Evolutionary conservation across 2,888 invertebrate genomes (phyloP).

Genomic region (Eurytoma adleriae): DNA sequence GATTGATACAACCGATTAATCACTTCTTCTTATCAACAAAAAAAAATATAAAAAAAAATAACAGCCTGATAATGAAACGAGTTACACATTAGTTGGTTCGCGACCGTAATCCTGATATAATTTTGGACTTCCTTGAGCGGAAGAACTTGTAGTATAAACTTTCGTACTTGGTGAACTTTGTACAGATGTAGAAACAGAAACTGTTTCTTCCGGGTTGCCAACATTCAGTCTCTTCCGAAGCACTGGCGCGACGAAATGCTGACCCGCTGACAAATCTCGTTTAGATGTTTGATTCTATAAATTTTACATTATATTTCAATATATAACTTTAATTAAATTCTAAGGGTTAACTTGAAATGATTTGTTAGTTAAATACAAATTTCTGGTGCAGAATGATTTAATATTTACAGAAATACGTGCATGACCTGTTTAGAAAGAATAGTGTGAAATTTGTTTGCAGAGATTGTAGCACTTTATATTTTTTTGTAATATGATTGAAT

Average conservation of each 20-base stretch:
- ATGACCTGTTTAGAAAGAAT: too few species aligned
- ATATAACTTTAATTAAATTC: not conserved
- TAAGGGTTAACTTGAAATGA: too few species aligned
- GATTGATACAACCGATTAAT: conserved; percentile 56
- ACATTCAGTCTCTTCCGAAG: conserved; percentile 66
- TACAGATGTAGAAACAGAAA: conserved; percentile 65
- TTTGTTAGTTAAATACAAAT: too few species aligned
- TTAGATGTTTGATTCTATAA: conserved; percentile 67
- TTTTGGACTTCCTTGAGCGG: conserved; percentile 70
- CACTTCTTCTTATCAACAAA: conserved; percentile 35
- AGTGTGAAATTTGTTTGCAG: too few species aligned
- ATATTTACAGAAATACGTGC: too few species aligned
- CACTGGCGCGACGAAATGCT: conserved; percentile 72
- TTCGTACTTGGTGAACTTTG: conserved; percentile 63
- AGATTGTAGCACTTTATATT: not conserved
- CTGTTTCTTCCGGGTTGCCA: conserved; percentile 65
- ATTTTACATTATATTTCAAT: conserved; percentile 23
- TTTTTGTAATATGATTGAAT: not conserved
- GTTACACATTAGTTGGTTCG: conserved; percentile 65
- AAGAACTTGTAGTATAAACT: conserved; percentile 64
- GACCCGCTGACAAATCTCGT: conserved; percentile 70
- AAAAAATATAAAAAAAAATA: conserved; percentile 39
- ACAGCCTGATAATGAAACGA: conserved; percentile 31
- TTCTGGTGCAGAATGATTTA: too few species aligned
- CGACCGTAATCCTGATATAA: conserved; percentile 73